phyloP scores from a whole-genome alignment of 2,113 vertebrate genomes.

The Cavia porcellus region DNA sequence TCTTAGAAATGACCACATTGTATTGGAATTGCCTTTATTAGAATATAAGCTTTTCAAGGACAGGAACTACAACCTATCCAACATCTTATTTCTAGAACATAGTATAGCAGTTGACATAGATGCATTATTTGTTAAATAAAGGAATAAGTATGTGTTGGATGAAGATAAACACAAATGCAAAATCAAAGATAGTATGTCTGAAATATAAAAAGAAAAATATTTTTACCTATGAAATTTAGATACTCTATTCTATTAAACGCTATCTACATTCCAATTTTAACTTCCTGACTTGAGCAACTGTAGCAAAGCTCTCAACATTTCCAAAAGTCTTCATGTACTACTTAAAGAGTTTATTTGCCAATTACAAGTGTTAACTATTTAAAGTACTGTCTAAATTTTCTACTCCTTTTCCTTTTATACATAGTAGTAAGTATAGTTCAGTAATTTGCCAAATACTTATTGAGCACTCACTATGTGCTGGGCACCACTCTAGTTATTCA shows the following conservation, averaged over 20 bases:
- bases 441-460: background rate
- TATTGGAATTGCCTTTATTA: background rate
- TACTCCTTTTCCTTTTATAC: conserved; percentile 29
- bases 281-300: conserved; percentile 15
- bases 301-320: conserved; percentile 29
- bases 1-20: conserved; percentile 17
- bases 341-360: conserved; percentile 29
- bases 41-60: background rate
- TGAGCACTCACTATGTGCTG: background rate
- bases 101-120: background rate
- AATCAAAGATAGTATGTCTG: conserved; percentile 44
- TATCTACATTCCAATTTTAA: conserved; percentile 25
- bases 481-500: background rate
- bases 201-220: conserved; percentile 4
- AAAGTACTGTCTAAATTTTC: background rate
- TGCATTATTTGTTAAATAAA: conserved; percentile 48
- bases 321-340: background rate
- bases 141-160: background rate
- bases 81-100: background rate
- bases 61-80: background rate
- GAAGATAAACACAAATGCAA: conserved; percentile 51
- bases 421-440: background rate
- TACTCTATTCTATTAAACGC: background rate
- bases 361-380: conserved; percentile 35
- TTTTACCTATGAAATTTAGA: background rate